These are phyloP conservation scores for Girardia tigrina DNA, from an alignment of 2,888 invertebrate genomes.

Conservation along the genomic window DNA sequence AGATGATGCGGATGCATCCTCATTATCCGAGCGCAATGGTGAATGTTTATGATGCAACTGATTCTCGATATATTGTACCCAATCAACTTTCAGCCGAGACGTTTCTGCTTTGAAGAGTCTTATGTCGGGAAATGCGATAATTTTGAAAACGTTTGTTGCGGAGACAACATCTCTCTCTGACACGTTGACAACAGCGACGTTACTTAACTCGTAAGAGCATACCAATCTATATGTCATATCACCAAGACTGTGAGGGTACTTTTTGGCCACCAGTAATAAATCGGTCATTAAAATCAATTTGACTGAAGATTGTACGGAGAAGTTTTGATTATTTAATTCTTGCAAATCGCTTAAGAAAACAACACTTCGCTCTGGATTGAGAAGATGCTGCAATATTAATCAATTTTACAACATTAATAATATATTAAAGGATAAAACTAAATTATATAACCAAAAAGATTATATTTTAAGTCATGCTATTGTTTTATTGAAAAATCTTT, in stretches of 20 bases:
- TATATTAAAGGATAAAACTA: too few species aligned
- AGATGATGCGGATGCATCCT: not conserved
- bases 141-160: not conserved
- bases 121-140: conserved; percentile 14
- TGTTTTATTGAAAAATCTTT: too few species aligned
- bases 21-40: not conserved
- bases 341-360: not conserved
- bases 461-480: too few species aligned
- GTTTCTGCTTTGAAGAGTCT: not conserved
- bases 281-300: conserved; percentile 3
- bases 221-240: not conserved
- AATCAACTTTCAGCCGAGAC: not conserved
- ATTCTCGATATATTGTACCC: not conserved
- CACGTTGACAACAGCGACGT: conserved; percentile 16
- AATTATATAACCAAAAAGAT: too few species aligned
- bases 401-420: too few species aligned
- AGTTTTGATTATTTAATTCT: not conserved
- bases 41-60: conserved; percentile 19
- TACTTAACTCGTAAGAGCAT: conserved; percentile 5
- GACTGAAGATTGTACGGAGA: not conserved
- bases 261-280: not conserved
- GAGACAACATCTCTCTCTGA: not conserved
- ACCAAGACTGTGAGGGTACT: not conserved
- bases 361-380: not conserved
- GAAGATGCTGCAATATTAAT: too few species aligned